Conservation (phyloP, 2,797 vertebrate genomes). For the Pteronotus mesoamericanus region DNA sequence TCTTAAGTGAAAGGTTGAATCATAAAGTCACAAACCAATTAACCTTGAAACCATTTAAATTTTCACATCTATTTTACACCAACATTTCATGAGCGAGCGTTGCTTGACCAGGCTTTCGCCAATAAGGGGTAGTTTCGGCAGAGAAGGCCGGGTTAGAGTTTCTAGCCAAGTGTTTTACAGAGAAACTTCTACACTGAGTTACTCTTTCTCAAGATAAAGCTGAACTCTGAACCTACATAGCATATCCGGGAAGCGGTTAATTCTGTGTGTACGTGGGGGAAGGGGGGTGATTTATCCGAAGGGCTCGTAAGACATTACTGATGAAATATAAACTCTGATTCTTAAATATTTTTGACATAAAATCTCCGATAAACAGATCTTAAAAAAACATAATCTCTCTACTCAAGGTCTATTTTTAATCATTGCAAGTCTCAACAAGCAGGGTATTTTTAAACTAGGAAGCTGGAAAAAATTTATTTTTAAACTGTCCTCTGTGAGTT, state of each 20-base stretch:
- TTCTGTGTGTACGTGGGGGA: background rate
- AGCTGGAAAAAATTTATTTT: constrained; percentile 76
- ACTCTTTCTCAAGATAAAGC: background rate
- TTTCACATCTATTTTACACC: background rate
- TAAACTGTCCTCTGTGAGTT: constrained; percentile 71
- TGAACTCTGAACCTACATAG: background rate
- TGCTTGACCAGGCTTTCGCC: background rate
- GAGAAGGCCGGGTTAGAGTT: background rate
- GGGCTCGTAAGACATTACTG: background rate
- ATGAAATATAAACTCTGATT: constrained; percentile 56
- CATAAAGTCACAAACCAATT: background rate
- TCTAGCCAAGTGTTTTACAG: background rate
- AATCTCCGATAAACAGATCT: constrained; percentile 74
- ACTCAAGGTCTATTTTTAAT: constrained; percentile 73
- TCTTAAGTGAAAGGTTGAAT: background rate
- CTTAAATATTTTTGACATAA: constrained; percentile 63
- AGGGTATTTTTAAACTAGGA: constrained; percentile 75
- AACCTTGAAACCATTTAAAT: background rate
- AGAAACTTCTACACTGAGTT: background rate
- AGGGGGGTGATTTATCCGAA: background rate
- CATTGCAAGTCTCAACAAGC: constrained; percentile 66
- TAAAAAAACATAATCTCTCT: constrained; percentile 60
- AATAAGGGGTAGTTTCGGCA: background rate
- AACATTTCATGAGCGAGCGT: background rate
- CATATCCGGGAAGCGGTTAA: background rate